A percentile compares a stretch with the other conserved stretches of the same genome.
These are phyloP conservation scores for Noctua comes DNA, from an alignment of 2,888 invertebrate genomes.

Conservation along the genomic window DNA sequence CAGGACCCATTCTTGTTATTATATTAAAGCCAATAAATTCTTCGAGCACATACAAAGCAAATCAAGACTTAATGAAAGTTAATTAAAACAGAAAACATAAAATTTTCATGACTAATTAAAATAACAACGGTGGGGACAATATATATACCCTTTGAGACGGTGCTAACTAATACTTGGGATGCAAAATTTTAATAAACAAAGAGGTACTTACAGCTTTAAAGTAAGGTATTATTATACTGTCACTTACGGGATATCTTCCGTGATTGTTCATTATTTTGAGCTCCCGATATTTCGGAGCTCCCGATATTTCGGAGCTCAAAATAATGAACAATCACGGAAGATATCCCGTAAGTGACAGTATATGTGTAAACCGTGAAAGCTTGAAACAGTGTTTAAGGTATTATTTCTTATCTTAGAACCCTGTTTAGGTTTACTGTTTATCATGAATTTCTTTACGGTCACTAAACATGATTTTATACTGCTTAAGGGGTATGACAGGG, in stretches of 20 bases:
- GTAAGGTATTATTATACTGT: too few species aligned
- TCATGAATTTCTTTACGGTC: neutral
- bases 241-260: too few species aligned
- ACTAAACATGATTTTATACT: neutral
- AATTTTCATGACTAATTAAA: conserved; percentile 44
- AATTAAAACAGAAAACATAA: conserved; percentile 27
- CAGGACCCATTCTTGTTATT: conserved; percentile 6
- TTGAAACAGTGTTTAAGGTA: too few species aligned
- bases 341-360: too few species aligned
- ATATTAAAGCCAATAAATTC: conserved; percentile 33
- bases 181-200: conserved; percentile 36
- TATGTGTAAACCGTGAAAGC: too few species aligned
- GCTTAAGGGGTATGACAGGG: too few species aligned
- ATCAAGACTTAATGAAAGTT: conserved; percentile 33
- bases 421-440: conserved; percentile 9
- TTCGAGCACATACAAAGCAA: conserved; percentile 15
- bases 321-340: too few species aligned
- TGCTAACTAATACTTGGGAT: neutral
- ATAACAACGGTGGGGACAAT: conserved; percentile 13
- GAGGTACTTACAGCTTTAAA: neutral
- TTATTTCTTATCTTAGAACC: conserved; percentile 9
- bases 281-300: too few species aligned
- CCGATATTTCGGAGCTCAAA: too few species aligned
- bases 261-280: too few species aligned
- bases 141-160: conserved; percentile 8